Evolutionary conservation across 2,113 vertebrate genomes (phyloP).

Genomic region (Esox niger): DNA sequence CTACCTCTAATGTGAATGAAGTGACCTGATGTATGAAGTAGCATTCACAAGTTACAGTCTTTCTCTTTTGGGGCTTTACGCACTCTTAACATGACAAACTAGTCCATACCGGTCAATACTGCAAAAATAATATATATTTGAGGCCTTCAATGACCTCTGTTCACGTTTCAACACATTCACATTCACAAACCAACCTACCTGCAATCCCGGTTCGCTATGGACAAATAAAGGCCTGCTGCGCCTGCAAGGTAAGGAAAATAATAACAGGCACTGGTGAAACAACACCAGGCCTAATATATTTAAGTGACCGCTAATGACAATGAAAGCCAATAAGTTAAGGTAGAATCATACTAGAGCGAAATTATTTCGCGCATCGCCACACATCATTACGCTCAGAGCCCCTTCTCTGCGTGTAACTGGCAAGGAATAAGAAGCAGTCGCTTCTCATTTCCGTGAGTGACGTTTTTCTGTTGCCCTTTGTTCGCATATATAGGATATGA

Average conservation of each 20-base stretch:
- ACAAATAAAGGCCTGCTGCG: neutral
- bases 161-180: neutral
- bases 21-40: neutral
- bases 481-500: slow-evolving; percentile 3
- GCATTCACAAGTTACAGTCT: neutral
- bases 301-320: neutral
- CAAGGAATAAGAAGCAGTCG: slow-evolving; percentile 10
- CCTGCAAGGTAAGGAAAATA: slow-evolving; percentile 2
- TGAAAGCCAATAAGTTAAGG: slow-evolving; percentile 5
- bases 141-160: neutral
- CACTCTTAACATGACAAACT: no score
- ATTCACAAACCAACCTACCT: neutral
- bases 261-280: slow-evolving; percentile 1
- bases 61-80: neutral
- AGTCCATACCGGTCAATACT: no score
- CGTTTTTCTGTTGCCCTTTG: slow-evolving; percentile 24
- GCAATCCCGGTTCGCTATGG: neutral
- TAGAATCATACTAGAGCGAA: slow-evolving; percentile 14
- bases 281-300: no score
- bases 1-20: neutral
- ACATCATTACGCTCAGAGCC: slow-evolving; percentile 20
- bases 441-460: slow-evolving; percentile 8
- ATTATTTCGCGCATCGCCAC: slow-evolving; percentile 31
- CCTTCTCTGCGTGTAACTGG: slow-evolving; percentile 12
- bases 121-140: neutral